A percentile compares a stretch with the other conserved stretches of the same genome.
Evolutionary conservation across 2,797 vertebrate species (phyloP).

Genomic region (Acipenser transmontanus): DNA sequence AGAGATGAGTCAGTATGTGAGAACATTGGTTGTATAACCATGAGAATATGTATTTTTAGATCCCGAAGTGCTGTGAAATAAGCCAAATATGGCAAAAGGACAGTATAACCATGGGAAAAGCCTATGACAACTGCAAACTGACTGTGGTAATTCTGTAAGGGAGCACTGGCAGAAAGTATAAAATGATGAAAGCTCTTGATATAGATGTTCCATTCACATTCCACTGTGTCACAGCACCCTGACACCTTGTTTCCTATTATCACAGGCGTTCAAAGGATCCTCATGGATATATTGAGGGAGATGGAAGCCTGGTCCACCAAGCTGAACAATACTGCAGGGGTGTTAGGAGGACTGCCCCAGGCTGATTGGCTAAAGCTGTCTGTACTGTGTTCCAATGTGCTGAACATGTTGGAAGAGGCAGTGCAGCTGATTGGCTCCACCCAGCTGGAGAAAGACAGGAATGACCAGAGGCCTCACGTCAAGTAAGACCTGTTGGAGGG

Average conservation of each 20-base stretch:
- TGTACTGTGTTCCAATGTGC: slow-evolving; percentile 45
- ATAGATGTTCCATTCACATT: neutral
- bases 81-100: too few relatives aligned
- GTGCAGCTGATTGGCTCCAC: slow-evolving; percentile 32
- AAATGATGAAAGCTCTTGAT: neutral
- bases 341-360: slow-evolving; percentile 17
- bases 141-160: too few relatives aligned
- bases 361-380: slow-evolving; percentile 53
- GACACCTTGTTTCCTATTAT: neutral
- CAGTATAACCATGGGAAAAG: too few relatives aligned
- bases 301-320: slow-evolving; percentile 58
- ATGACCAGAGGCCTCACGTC: slow-evolving; percentile 25
- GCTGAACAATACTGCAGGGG: slow-evolving; percentile 29
- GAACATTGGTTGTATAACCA: too few relatives aligned
- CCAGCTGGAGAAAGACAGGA: slow-evolving; percentile 34
- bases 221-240: too few relatives aligned
- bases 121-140: too few relatives aligned
- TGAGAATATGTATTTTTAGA: too few relatives aligned
- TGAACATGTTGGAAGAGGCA: slow-evolving; percentile 41
- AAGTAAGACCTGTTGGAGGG: slow-evolving; percentile 34
- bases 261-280: slow-evolving; percentile 53
- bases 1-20: too few relatives aligned
- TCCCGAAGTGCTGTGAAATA: too few relatives aligned
- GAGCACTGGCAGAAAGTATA: neutral
- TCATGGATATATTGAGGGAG: slow-evolving; percentile 45